Evolutionary conservation across 2,113 vertebrate genomes (phyloP).

Genomic region (Garra rufa): DNA sequence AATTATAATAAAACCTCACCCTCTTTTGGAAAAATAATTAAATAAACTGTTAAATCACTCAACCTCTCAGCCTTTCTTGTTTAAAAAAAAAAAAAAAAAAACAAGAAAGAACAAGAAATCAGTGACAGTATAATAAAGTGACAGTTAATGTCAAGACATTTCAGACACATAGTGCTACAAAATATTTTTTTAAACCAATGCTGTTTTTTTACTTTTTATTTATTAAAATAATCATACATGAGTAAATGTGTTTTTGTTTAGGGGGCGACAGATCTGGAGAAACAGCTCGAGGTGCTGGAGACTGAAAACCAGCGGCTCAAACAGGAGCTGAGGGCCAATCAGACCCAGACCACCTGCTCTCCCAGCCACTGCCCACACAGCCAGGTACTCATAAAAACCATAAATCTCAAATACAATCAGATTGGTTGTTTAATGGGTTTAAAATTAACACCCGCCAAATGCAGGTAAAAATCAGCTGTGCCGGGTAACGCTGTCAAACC

Average conservation of each 20-base stretch:
- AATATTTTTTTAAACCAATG: background rate
- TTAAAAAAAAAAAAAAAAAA: too few species aligned
- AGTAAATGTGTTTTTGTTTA: slow-evolving; percentile 60
- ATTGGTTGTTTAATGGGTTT: too few species aligned
- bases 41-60: too few species aligned
- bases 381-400: slow-evolving; percentile 72
- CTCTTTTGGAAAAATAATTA: background rate
- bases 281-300: slow-evolving; percentile 89
- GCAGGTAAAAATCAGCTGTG: too few species aligned
- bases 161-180: background rate
- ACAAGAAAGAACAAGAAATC: too few species aligned
- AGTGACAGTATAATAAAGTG: background rate
- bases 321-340: slow-evolving; percentile 83
- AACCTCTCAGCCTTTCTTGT: too few species aligned
- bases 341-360: slow-evolving; percentile 59
- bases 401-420: background rate
- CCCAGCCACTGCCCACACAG: slow-evolving; percentile 77
- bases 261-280: slow-evolving; percentile 91
- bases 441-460: too few species aligned
- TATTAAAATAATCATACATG: too few species aligned
- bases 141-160: background rate
- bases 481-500: too few species aligned
- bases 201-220: background rate
- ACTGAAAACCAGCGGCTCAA: slow-evolving; percentile 89
- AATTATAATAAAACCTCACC: background rate